Evolutionary conservation across 2,888 invertebrate genomes (phyloP), one percentile per base, ranked within the genome.

Genomic region (Buathra laborator): DNA sequence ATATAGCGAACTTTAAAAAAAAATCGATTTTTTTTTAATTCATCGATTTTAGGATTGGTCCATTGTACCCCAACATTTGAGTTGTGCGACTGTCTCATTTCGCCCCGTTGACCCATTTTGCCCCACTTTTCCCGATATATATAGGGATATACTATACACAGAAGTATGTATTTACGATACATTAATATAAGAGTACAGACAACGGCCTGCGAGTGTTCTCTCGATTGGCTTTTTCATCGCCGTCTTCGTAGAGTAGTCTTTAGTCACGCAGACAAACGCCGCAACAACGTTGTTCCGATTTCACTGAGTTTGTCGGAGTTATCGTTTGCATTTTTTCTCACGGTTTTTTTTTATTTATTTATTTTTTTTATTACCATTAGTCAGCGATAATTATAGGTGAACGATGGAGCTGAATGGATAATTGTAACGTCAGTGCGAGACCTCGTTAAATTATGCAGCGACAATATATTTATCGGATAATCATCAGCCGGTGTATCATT

Each of bases 161-260:
- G 66, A 46, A 44, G 53, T 66, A 19, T 71, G 62, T 66, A 19
- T 24, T 53, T 32, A 53, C 32, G 44, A 66, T 72, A 72, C 37
- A 77, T 77, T 83, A 59, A 62, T 78, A 68, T 67, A 24, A 78
- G 44, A 51, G 59, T n/a, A 24, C 62, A 74, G 64, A 70, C 68
- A 64, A 9, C 72, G 67, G 84, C 53, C 67, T 84, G 80, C 46
- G 74, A 43, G 64, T 62, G 77, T 2, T 74, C 75, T 9, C 62
- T 32, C 48, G 64, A 77, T 72, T 81, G 71, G 74, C 67, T 86
- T 81, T 75, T 83, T 81, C 80, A 77, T 72, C 85, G 79, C 79
- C 44, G 56, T 70, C 53, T 44, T 59, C 59, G 32, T 70, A 67
- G 43, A 19, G 29, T 10, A 12, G 32, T 46, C n/a, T 59, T 67